Conservation (phyloP, 2,113 vertebrate species). For the Odobenus rosmarus region DNA sequence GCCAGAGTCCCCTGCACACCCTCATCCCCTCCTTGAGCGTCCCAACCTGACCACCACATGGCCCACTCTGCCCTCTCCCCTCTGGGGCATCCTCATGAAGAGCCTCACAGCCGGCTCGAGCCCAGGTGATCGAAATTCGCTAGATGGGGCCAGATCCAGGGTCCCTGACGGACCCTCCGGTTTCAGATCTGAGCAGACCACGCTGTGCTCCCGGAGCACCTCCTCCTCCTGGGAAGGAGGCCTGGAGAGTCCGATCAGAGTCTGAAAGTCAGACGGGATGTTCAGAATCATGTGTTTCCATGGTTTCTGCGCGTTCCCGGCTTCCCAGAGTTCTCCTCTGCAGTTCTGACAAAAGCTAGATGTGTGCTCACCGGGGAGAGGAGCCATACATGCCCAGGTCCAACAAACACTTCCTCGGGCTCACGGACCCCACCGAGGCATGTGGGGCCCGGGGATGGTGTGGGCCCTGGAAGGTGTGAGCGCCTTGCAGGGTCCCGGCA, state of each 20-base stretch:
- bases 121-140: fast-evolving
- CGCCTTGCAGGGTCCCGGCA: background rate
- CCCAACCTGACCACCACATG: fast-evolving
- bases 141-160: too few relatives aligned
- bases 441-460: background rate
- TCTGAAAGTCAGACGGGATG: background rate
- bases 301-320: fast-evolving
- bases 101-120: background rate
- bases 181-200: fast-evolving
- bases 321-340: background rate
- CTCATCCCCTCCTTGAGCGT: fast-evolving
- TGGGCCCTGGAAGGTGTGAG: background rate
- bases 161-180: too few relatives aligned
- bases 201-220: too few relatives aligned
- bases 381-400: background rate
- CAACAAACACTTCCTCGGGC: too few relatives aligned
- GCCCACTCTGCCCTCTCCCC: fast-evolving
- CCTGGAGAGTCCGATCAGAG: background rate
- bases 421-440: background rate
- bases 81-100: background rate
- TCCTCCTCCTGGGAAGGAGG: background rate
- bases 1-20: background rate
- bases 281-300: background rate
- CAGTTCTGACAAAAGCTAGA: too few relatives aligned
- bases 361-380: background rate